phyloP scores from a whole-genome alignment of 1,140 invertebrate species.

The Epicauta chinensis region DNA sequence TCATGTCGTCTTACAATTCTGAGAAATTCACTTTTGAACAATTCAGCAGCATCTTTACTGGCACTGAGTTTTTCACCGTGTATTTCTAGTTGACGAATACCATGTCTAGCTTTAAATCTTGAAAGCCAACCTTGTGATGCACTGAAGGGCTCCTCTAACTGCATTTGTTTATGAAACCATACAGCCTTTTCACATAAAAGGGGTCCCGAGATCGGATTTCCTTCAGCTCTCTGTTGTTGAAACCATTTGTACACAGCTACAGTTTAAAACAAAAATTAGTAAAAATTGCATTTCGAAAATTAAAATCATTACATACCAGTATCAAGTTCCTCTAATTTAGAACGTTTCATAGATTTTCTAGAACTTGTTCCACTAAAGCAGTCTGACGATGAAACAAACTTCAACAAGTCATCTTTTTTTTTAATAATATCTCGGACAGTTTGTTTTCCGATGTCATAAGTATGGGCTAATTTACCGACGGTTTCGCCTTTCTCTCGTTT shows the following conservation, averaged over 20 bases:
- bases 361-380: too few species aligned
- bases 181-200: background rate
- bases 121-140: background rate
- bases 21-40: too few species aligned
- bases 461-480: too few species aligned
- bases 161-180: background rate
- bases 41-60: too few species aligned
- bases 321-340: background rate
- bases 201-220: background rate
- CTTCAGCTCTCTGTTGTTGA: background rate
- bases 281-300: background rate
- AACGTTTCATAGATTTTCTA: too few species aligned
- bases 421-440: background rate
- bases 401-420: background rate
- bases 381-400: background rate
- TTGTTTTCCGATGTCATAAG: background rate
- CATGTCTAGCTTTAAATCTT: slow-evolving; percentile 5
- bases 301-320: background rate
- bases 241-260: background rate
- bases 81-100: background rate
- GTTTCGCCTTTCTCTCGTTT: background rate
- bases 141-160: background rate
- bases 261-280: background rate
- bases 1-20: too few species aligned
- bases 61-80: background rate